Evolutionary conservation across 2,888 invertebrate species (phyloP).

Genomic region (Protophormia terraenovae): DNA sequence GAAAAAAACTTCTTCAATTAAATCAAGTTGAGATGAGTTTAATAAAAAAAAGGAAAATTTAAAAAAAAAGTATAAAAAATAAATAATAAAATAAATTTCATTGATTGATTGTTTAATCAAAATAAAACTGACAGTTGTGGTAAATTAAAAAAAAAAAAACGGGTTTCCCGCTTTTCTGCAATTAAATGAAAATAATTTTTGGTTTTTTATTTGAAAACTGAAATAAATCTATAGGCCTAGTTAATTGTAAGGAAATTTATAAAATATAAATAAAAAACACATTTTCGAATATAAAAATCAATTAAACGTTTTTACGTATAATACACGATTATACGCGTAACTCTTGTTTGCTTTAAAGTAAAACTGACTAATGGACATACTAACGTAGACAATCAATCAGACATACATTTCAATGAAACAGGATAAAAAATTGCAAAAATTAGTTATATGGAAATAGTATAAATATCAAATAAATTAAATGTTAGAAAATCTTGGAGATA

Average conservation of each 20-base stretch:
- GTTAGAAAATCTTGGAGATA: neutral
- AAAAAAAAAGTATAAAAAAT: neutral
- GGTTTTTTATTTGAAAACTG: neutral
- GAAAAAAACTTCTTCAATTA: slow-evolving; percentile 10
- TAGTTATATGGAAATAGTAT: slow-evolving; percentile 8
- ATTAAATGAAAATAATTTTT: neutral
- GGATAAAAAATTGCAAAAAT: slow-evolving; percentile 5
- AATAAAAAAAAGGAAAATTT: neutral
- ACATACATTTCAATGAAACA: slow-evolving; percentile 1
- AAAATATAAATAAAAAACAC: neutral
- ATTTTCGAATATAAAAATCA: neutral
- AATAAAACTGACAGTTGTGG: slow-evolving; percentile 37
- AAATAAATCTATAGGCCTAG: neutral
- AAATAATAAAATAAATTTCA: slow-evolving; percentile 50
- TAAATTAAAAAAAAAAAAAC: slow-evolving; percentile 41
- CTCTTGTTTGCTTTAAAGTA: neutral
- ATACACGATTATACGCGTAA: neutral
- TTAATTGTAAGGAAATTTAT: neutral
- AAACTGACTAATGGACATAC: neutral
- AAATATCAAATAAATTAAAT: neutral
- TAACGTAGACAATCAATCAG: neutral
- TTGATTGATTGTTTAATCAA: slow-evolving; percentile 59
- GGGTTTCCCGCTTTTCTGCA: neutral
- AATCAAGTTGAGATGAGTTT: slow-evolving; percentile 42
- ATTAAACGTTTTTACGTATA: slow-evolving; percentile 22